Conservation (phyloP, 2,113 vertebrate species). For the Fulmarus glacialis region DNA sequence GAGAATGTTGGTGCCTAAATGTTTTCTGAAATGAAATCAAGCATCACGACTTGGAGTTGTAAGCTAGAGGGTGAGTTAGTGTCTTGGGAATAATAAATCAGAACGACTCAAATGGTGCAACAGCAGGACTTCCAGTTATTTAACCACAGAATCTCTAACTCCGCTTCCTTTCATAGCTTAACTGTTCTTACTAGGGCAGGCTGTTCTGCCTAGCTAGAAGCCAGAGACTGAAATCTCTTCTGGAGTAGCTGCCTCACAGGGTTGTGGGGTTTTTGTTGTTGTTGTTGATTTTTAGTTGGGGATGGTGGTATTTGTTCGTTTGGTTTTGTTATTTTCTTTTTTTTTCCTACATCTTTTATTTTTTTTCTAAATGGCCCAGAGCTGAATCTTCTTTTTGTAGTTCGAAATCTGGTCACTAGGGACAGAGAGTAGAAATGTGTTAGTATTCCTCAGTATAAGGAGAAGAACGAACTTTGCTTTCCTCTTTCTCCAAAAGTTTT, state of each 20-base stretch:
- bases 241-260: not conserved
- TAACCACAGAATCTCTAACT: not conserved
- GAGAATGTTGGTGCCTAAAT: not conserved
- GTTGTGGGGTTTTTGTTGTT: rapidly evolving
- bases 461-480: not conserved
- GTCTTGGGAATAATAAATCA: not conserved
- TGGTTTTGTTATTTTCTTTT: not conserved
- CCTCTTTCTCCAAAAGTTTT: not conserved
- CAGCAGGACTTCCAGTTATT: not conserved
- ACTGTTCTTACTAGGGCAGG: not conserved
- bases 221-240: not conserved
- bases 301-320: not conserved
- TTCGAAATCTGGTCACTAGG: not conserved
- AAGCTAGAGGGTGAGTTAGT: not conserved
- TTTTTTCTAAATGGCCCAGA: not conserved
- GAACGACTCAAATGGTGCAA: not conserved
- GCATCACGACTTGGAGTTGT: not conserved
- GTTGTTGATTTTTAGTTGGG: not conserved
- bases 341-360: not conserved
- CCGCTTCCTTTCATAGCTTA: not conserved
- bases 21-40: not conserved
- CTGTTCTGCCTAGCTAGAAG: not conserved
- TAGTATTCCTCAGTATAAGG: not conserved
- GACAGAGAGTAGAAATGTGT: not conserved
- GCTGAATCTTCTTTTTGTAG: not conserved